Base-by-base conservation (phyloP, 2,113 vertebrate genomes). In the Neoarius graeffei region DNA sequence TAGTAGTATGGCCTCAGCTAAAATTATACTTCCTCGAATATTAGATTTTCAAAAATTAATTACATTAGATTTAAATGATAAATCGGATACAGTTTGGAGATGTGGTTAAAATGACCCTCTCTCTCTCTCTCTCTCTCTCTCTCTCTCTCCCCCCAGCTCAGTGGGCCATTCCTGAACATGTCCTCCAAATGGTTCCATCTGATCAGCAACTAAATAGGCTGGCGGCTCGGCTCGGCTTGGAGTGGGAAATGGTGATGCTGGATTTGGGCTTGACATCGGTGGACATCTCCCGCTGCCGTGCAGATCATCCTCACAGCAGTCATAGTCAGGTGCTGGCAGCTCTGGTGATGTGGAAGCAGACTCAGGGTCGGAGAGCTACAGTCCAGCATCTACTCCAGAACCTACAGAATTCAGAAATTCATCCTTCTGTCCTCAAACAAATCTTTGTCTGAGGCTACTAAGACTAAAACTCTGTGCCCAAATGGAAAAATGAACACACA, bases 161-260 rank as follows among this genome's bases (percentile, higher is more conserved):
- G 11, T 60, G 7, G 15, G 48, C 42, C 20, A 83, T 97, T 81
- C 91, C 96, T 0, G 89, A 93, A 0, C 87, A 92, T 0, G 13
- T 96, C 88, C 95, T 97, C 88, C 93, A 91, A 85, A 93, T 88
- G 42, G 94, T 95, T 19, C 98, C 97, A 0, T 96, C 97, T 0
- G 97, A 98, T 84, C 96, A 87, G 88, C 96, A 98, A 89, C 89
- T 99, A 86, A 98, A 95, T 93, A 94, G 92, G 59, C 94, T 99
- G 87, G 96, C 97, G 0, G 92, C 93, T 52, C 93, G 84, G 27
- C 94, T 99, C 10, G 97, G 98, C 3, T 76, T 94, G 0, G 96
- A 98, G 85, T 99, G 97, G 97, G 97, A 99, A 89, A 88, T 91
- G 1, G 86, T 98, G 3, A 92, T 96, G 86, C 90, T 98, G 91